phyloP scores from a whole-genome alignment of 2,797 vertebrate genomes.

The Cynopterus sphinx region DNA sequence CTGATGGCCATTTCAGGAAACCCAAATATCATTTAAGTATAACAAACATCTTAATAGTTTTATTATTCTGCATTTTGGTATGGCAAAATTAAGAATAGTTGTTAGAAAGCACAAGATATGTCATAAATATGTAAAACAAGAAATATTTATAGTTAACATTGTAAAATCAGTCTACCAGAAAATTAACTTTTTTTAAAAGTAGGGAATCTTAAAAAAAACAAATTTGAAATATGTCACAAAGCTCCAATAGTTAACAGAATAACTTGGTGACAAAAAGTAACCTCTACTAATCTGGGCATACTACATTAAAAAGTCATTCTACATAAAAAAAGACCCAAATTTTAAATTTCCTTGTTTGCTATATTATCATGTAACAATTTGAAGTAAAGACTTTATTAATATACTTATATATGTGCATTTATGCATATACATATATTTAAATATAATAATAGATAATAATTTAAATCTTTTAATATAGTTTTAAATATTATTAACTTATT shows the following conservation, averaged over 20 bases:
- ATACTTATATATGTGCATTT: background rate
- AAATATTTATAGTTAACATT: slow-evolving; percentile 5
- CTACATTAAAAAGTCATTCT: background rate
- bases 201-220: slow-evolving; percentile 3
- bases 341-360: background rate
- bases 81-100: background rate
- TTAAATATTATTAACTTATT: slow-evolving; percentile 23
- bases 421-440: slow-evolving; percentile 5
- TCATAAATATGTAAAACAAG: background rate
- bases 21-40: background rate
- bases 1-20: slow-evolving; percentile 38
- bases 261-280: slow-evolving; percentile 13
- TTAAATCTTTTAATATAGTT: slow-evolving; percentile 21
- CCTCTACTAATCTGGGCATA: background rate
- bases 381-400: background rate
- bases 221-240: background rate
- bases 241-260: background rate
- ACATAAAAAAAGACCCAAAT: background rate
- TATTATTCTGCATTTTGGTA: slow-evolving; percentile 6
- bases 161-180: slow-evolving; percentile 3
- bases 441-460: background rate
- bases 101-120: background rate
- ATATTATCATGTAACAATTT: slow-evolving; percentile 11
- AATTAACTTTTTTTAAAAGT: slow-evolving; percentile 1
- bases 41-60: slow-evolving; percentile 13